Evolutionary conservation across 2,888 invertebrate species (phyloP).

Genomic region (Drosophila suboccidentalis): DNA sequence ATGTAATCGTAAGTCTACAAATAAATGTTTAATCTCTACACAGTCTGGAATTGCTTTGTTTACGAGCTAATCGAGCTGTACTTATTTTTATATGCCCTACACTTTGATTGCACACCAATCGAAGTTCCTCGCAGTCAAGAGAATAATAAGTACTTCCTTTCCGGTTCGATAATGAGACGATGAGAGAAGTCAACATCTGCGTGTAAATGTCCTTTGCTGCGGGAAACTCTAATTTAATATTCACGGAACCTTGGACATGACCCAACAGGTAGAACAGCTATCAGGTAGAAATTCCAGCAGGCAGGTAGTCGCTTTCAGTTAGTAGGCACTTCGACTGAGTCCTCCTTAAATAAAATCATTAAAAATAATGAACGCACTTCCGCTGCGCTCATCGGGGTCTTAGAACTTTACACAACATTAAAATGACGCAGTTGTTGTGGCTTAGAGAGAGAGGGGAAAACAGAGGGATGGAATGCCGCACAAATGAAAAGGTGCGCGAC

Average conservation of each 20-base stretch:
- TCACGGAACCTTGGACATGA: not conserved
- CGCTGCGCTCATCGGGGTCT: conserved; percentile 68
- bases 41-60: conserved; percentile 48
- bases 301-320: conserved; percentile 27
- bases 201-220: conserved; percentile 24
- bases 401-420: conserved; percentile 74
- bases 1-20: conserved; percentile 48
- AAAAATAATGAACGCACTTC: conserved; percentile 80
- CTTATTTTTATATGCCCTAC: conserved; percentile 27
- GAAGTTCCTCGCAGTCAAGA: not conserved
- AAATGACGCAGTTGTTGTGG: conserved; percentile 54
- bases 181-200: conserved; percentile 37
- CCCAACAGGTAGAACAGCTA: conserved; percentile 5
- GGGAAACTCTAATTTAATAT: conserved; percentile 55
- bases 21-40: conserved; percentile 44
- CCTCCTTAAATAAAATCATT: conserved; percentile 76
- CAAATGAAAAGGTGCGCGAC: conserved; percentile 75
- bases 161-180: conserved; percentile 10
- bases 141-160: conserved; percentile 21
- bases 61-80: conserved; percentile 30
- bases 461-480: conserved; percentile 61
- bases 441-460: not conserved
- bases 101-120: conserved; percentile 21
- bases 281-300: conserved; percentile 5
- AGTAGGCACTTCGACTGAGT: conserved; percentile 19